Percentiles rank a stretch among this genome's conserved stretches.
Conservation (phyloP, 1,140 invertebrate species). For the Holcopasites calliopsidis region DNA sequence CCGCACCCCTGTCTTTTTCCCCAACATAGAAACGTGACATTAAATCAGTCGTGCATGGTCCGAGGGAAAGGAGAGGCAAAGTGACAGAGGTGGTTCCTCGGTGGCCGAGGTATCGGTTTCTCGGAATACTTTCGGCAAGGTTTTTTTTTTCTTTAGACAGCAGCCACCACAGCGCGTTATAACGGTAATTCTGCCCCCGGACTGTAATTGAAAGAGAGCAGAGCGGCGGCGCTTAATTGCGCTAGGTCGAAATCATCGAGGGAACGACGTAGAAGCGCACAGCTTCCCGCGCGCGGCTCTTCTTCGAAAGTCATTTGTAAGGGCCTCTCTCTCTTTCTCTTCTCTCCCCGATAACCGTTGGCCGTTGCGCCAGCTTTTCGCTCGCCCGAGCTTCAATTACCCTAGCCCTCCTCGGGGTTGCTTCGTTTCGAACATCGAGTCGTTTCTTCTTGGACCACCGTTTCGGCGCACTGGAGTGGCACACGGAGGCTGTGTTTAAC, state of each 20-base stretch:
- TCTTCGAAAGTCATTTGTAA: constrained; percentile 67
- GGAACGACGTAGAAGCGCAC: constrained; percentile 19
- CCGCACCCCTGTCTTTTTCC: not conserved
- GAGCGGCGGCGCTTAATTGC: constrained; percentile 64
- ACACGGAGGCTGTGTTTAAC: constrained; percentile 30
- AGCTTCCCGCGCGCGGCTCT: constrained; percentile 25
- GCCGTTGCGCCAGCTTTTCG: constrained; percentile 34
- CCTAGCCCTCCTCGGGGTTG: constrained; percentile 28
- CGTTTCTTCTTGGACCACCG: constrained; percentile 1
- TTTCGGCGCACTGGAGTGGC: not conserved
- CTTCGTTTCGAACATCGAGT: not conserved
- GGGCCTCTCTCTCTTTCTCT: too few species aligned
- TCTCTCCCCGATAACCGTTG: constrained; percentile 33
- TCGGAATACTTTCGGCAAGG: constrained; percentile 37
- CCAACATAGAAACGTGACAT: not conserved
- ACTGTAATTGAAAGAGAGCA: constrained; percentile 68
- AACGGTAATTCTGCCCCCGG: constrained; percentile 62
- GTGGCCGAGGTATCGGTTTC: constrained; percentile 25
- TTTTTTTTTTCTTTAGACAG: constrained; percentile 44
- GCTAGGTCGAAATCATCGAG: constrained; percentile 64
- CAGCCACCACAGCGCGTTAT: constrained; percentile 62
- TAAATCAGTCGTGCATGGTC: not conserved
- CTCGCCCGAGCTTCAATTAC: constrained; percentile 59
- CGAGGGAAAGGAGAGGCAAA: not conserved
- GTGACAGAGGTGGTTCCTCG: constrained; percentile 10